Evolutionary conservation across 2,888 invertebrate genomes (phyloP), one percentile per base, ranked within the genome.

Genomic region (Melinopterus prodromus): DNA sequence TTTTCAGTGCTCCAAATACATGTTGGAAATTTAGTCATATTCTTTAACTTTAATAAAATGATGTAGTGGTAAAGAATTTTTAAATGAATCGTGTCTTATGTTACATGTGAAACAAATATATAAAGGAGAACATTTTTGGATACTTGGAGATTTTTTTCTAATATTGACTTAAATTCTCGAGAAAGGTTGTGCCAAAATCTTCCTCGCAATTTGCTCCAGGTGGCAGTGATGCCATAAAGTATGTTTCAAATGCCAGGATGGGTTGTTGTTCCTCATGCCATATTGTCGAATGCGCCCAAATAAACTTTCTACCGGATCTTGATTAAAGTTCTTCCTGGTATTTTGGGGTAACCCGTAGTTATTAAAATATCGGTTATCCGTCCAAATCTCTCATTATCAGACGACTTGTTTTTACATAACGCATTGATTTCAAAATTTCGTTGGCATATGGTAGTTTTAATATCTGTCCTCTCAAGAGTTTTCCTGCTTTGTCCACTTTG

Each of bases 231-330:
- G 15, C 35, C 26, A 2, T 26, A 26, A 26, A 26, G 26, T 26
- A 26, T 26, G 26, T 26, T 26, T 26, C 26, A 26, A 26, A 26
- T 53, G 53, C 53, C 53, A 7, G 12, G 53, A 16, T 16, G 77
- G 69, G 16, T 77, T 77, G 9, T 53, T 38, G 9, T 69, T 77
- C 15, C 77, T 38, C 5, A 38, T 16, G 26, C 53, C 77, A n/a
- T 77, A 38, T 16, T 69, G 38, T 4, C 77, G 53, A 53, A 77
- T 37, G 26, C 69, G 26, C 9, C 53, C 38, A 77, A 77, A 77
- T 15, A 36, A 77, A 37, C 14, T 77, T 69, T 69, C 77, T 0
- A 77, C 15, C 2, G 53, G 16, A 53, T 77, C 77, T 26, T 77
- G 77, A 16, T 77, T 77, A 12, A 77, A 77, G 69, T 15, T 2